phyloP scores from a whole-genome alignment of 2,888 invertebrate species.

The Mactromeris polynyma region DNA sequence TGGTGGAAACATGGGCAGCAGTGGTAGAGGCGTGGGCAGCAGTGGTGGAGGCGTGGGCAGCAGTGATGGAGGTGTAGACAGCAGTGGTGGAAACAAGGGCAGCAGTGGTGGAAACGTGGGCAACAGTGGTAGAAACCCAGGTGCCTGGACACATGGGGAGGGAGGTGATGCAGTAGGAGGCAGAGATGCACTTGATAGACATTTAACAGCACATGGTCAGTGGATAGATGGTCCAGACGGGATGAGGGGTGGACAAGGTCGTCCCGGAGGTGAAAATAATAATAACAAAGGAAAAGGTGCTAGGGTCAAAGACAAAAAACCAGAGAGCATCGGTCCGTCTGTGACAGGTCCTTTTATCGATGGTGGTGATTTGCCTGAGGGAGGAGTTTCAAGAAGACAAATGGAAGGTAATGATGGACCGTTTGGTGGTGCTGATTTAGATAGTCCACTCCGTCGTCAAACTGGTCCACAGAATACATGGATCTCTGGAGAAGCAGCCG shows the following conservation, averaged over 20 bases:
- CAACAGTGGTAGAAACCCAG: not conserved
- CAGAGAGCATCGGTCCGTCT: no score
- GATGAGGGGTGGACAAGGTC: not conserved
- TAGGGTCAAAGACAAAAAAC: not conserved
- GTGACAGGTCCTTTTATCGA: not conserved
- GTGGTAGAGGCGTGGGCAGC: no score
- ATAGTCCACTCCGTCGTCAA: not conserved
- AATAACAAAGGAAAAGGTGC: not conserved
- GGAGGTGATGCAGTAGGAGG: not conserved
- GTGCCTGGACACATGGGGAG: not conserved
- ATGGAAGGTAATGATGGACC: not conserved
- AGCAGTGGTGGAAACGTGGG: not conserved
- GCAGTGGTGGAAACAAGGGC: no score
- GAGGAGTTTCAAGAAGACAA: not conserved
- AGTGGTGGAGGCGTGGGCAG: no score
- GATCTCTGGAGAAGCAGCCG: not conserved
- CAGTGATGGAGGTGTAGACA: no score
- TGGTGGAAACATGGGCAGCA: no score
- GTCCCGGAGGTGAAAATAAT: not conserved
- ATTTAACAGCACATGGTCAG: not conserved
- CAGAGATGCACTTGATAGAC: not conserved
- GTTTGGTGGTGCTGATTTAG: not conserved
- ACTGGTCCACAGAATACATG: not conserved
- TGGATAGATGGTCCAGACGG: not conserved
- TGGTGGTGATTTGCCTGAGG: not conserved